Evolutionary conservation across 2,888 invertebrate genomes (phyloP).

Genomic region (Brachypterus glaber): DNA sequence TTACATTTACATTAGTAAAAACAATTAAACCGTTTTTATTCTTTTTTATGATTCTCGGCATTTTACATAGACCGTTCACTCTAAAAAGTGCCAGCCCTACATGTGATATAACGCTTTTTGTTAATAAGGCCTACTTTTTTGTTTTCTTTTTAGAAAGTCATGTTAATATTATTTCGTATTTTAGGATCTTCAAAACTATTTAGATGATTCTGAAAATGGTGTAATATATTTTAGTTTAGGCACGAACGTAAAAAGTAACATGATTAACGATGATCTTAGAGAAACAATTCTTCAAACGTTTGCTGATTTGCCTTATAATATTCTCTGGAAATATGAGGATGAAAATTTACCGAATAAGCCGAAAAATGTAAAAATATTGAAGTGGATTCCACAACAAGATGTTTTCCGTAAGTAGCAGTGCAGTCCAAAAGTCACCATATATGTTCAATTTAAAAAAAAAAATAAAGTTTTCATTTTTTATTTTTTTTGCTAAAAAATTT

Average conservation of each 20-base stretch:
- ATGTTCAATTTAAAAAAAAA: not conserved
- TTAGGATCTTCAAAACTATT: slow-evolving; percentile 13
- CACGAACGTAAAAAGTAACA: slow-evolving; percentile 12
- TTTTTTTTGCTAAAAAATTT: too few relatives aligned
- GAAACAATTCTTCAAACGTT: slow-evolving; percentile 6
- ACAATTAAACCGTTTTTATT: too few relatives aligned
- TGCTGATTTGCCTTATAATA: slow-evolving; percentile 10
- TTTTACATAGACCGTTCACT: too few relatives aligned
- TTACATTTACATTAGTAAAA: too few relatives aligned
- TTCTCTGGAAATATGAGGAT: slow-evolving; percentile 15
- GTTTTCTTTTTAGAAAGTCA: too few relatives aligned
- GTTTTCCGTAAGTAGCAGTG: slow-evolving; percentile 24
- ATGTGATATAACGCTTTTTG: too few relatives aligned
- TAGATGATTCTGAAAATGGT: slow-evolving; percentile 11
- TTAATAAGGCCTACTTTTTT: too few relatives aligned
- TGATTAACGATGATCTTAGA: slow-evolving; percentile 7
- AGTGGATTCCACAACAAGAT: slow-evolving; percentile 34
- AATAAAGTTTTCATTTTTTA: not conserved
- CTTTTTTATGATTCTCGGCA: too few relatives aligned
- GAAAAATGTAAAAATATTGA: slow-evolving; percentile 29
- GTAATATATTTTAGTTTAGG: slow-evolving; percentile 15
- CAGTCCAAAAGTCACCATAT: not conserved
- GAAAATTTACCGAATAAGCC: slow-evolving; percentile 19
- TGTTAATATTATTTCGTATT: too few relatives aligned
- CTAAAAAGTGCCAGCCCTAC: too few relatives aligned